Evolutionary conservation across 2,113 vertebrate genomes (phyloP).

Genomic region (Odobenus rosmarus): DNA sequence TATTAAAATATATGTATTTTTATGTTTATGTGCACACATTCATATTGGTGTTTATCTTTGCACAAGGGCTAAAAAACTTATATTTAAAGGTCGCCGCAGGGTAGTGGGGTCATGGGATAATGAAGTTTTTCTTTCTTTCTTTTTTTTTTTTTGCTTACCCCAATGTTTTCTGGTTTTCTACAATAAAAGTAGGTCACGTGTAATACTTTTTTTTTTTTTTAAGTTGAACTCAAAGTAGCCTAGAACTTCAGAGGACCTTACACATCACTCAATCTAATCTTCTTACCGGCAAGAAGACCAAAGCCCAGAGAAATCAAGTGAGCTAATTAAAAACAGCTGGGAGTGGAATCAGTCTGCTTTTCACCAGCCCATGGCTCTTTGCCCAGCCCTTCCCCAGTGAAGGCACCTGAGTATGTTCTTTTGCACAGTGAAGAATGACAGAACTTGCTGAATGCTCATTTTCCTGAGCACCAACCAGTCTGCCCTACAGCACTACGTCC

Average conservation of each 20-base stretch:
- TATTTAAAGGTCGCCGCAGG: background rate
- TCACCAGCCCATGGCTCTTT: fast-evolving
- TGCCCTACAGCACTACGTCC: background rate
- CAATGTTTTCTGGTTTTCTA: background rate
- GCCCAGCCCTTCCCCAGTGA: fast-evolving
- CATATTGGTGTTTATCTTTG: background rate
- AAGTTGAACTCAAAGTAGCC: background rate
- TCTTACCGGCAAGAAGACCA: background rate
- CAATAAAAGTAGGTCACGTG: background rate
- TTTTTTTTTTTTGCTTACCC: background rate
- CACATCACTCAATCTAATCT: background rate
- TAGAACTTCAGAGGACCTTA: background rate
- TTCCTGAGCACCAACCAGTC: background rate
- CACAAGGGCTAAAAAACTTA: background rate
- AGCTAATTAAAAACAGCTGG: background rate
- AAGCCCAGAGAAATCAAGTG: background rate
- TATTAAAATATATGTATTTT: background rate
- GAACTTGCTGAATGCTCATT: fast-evolving
- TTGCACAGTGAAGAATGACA: background rate
- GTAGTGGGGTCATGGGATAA: background rate
- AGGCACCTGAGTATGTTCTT: background rate
- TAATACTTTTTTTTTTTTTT: background rate
- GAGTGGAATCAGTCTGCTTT: background rate
- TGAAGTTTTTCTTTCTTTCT: background rate
- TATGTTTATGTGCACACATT: background rate